Base-by-base conservation (phyloP, 2,113 vertebrate genomes). In the Amphilophus citrinellus region DNA sequence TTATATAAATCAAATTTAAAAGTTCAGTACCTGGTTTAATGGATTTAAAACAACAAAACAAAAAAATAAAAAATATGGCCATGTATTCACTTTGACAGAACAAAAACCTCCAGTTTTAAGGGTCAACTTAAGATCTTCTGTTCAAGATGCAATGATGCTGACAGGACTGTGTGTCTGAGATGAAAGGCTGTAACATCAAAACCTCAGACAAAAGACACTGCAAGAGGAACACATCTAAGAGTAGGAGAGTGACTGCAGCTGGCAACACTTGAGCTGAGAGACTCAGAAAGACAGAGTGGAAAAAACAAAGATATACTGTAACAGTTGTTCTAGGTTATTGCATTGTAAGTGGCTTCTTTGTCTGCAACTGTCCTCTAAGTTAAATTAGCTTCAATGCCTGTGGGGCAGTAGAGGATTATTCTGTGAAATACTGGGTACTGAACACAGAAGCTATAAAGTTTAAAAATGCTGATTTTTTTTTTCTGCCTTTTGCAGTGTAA, bases 151-250 rank as follows among this genome's bases (percentile, higher is more conserved):
- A 87, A 27, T 27, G 53, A 83, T 53, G 83, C 10, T 79, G n/a
- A 84, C 2, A 61, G 24, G 61, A 61, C 59, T 61, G 79, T 60
- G 61, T 53, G 17, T 76, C 58, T 20, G 44, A 82, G 83, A 92
- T 94, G 85, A 94, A 93, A 94, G 91, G 77, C 62, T 75, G 47
- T 4, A 85, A 89, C 78, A 91, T 93, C 86, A 90, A 91, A 88
- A 71, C 56, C 8, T 15, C 39, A 78, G 32, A 88, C 59, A 77
- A 89, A 78, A 88, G 81, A 76, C 63, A 61, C 35, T 73, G 60
- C 73, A 87, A 71, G 73, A 88, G 79, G 50, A 87, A 83, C 24
- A 83, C 78, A 88, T 80, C 56, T 84, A 66, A 80, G 79, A 88
- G 61, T 47, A 83, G 44, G 39, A 82, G 32, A 78, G 81, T 62